Percentiles rank a stretch among this genome's conserved stretches.
phyloP scores from a whole-genome alignment of 2,888 invertebrate species.

The Aradus depressus region DNA sequence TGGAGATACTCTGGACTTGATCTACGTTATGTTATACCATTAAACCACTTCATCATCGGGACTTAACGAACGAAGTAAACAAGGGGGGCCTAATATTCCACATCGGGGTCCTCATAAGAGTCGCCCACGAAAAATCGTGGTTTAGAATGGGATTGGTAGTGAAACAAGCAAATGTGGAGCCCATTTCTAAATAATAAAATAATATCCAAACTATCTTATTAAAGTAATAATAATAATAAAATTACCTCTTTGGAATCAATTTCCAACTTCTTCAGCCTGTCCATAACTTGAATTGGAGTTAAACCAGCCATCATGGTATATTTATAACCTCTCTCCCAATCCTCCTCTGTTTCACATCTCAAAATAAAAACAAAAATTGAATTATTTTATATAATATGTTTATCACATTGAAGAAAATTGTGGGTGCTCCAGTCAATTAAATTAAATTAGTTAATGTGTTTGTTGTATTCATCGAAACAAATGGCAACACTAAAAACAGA shows the following conservation, averaged over 20 bases:
- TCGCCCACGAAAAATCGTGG: no score
- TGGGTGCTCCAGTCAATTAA: not conserved
- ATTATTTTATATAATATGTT: not conserved
- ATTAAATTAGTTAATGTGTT: not conserved
- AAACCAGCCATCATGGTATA: slow-evolving; percentile 46
- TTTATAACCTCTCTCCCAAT: slow-evolving; percentile 41
- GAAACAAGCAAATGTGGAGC: no score
- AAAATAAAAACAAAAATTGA: slow-evolving; percentile 1
- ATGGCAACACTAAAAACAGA: not conserved
- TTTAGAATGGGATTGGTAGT: no score
- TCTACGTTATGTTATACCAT: no score
- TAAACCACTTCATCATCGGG: no score
- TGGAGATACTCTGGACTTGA: no score
- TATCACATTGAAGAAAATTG: not conserved
- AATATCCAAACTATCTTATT: no score
- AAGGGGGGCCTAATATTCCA: no score
- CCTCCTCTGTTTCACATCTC: slow-evolving; percentile 27
- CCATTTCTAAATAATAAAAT: no score
- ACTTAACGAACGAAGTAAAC: no score
- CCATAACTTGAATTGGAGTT: slow-evolving; percentile 40
- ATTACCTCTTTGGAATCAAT: slow-evolving; percentile 24
- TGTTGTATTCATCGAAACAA: slow-evolving; percentile 16
- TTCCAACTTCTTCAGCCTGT: slow-evolving; percentile 30
- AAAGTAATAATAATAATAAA: no score
- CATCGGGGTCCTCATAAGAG: no score